Evolutionary conservation across 2,888 invertebrate genomes (phyloP).

Genomic region (Leptinotarsa peninsularis): DNA sequence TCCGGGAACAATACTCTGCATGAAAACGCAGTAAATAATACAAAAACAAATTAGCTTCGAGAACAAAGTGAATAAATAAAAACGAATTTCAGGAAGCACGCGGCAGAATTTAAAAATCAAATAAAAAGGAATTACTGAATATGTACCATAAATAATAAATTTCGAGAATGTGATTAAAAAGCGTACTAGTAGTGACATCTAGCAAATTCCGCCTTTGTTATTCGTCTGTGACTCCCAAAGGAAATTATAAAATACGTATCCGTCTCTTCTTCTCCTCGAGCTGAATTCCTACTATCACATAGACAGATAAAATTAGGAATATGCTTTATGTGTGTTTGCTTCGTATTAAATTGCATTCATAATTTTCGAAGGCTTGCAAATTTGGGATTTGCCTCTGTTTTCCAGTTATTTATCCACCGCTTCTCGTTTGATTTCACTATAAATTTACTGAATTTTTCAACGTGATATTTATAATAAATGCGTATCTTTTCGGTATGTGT

Average conservation of each 20-base stretch:
- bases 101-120: conserved; percentile 52
- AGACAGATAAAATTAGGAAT: conserved; percentile 61
- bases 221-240: conserved; percentile 60
- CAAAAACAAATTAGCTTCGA: conserved; percentile 45
- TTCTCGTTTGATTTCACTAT: conserved; percentile 37
- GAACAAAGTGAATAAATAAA: conserved; percentile 52
- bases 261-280: conserved; percentile 50
- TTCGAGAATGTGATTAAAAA: conserved; percentile 59
- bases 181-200: conserved; percentile 59
- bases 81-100: conserved; percentile 39
- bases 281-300: conserved; percentile 51
- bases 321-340: conserved; percentile 60
- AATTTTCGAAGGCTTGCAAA: conserved; percentile 51
- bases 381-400: conserved; percentile 33
- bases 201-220: conserved; percentile 48
- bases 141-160: conserved; percentile 58
- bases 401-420: conserved; percentile 39
- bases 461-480: not conserved
- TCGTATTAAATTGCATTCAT: conserved; percentile 60
- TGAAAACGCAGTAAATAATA: conserved; percentile 42
- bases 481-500: not conserved
- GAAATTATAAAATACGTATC: conserved; percentile 65
- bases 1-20: conserved; percentile 15
- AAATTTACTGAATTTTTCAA: conserved; percentile 6
- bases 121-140: conserved; percentile 57